phyloP scores from a whole-genome alignment of 2,113 vertebrate species.

The Urocolius indicus region DNA sequence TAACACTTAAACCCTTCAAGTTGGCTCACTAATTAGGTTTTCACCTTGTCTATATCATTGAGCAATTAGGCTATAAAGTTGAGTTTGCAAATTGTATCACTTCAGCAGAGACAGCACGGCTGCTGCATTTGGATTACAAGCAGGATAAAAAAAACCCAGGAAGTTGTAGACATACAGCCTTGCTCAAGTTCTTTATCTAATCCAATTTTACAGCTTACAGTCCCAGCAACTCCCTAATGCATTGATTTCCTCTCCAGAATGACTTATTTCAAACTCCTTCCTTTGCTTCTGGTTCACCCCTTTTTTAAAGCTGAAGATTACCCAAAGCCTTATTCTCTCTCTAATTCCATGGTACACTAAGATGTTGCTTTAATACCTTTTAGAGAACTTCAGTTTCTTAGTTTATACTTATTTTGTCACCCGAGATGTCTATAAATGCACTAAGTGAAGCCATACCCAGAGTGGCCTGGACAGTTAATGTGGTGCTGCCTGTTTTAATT shows the following conservation, averaged over 20 bases:
- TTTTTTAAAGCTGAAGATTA: background rate
- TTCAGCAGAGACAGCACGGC: background rate
- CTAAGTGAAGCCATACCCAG: background rate
- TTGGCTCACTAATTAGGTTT: background rate
- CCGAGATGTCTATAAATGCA: background rate
- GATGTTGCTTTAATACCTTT: background rate
- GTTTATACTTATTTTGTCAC: background rate
- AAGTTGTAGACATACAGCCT: background rate
- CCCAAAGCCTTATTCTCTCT: background rate
- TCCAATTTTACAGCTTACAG: constrained; percentile 42
- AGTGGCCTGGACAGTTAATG: background rate
- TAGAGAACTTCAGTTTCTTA: background rate
- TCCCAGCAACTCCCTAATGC: background rate
- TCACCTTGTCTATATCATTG: background rate
- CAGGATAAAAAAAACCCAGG: background rate
- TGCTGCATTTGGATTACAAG: background rate
- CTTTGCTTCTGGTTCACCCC: background rate
- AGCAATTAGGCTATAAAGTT: background rate
- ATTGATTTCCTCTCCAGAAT: background rate
- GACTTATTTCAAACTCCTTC: background rate
- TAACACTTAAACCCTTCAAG: background rate
- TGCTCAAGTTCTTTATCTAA: constrained; percentile 22
- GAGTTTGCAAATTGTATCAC: background rate
- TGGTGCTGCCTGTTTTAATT: background rate
- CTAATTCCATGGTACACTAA: background rate